A percentile compares a stretch with the other conserved stretches of the same genome.
phyloP scores from a whole-genome alignment of 2,888 invertebrate species.

The Microdon myrmicae region DNA sequence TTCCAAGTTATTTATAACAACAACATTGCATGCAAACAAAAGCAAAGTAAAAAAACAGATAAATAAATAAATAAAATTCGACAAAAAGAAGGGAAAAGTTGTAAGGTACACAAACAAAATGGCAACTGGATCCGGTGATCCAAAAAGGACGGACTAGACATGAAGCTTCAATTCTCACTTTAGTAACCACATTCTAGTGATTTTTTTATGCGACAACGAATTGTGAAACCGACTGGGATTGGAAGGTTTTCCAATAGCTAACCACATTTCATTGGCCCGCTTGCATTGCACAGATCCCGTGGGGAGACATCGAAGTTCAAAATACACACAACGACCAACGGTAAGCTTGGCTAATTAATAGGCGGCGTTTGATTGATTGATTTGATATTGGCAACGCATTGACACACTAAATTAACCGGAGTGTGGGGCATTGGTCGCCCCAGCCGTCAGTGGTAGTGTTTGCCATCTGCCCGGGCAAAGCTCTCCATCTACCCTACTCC shows the following conservation, averaged over 20 bases:
- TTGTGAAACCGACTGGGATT: slow-evolving; percentile 31
- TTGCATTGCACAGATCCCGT: slow-evolving; percentile 31
- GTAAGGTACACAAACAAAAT: background rate
- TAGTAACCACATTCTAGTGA: slow-evolving; percentile 45
- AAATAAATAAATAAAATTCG: slow-evolving; percentile 22
- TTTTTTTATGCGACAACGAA: slow-evolving; percentile 44
- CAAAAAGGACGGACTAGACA: slow-evolving; percentile 43
- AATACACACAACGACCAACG: slow-evolving; percentile 9
- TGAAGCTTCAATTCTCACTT: slow-evolving; percentile 51
- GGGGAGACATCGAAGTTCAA: slow-evolving; percentile 36
- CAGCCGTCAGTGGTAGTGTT: slow-evolving; percentile 10
- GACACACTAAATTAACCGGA: too few relatives aligned
- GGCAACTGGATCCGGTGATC: slow-evolving; percentile 20
- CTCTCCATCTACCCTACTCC: too few relatives aligned
- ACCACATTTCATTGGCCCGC: slow-evolving; percentile 48
- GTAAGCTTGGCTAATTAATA: slow-evolving; percentile 33
- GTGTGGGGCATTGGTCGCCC: slow-evolving; percentile 36
- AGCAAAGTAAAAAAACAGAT: slow-evolving; percentile 10
- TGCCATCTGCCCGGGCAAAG: too few relatives aligned
- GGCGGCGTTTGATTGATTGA: slow-evolving; percentile 50
- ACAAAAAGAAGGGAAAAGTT: slow-evolving; percentile 25
- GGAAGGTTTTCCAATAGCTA: slow-evolving; percentile 37
- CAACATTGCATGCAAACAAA: slow-evolving; percentile 22
- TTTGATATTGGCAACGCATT: slow-evolving; percentile 49
- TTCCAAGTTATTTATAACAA: slow-evolving; percentile 55